Evolutionary conservation across 2,797 vertebrate genomes (phyloP).

Genomic region (Fringilla coelebs): DNA sequence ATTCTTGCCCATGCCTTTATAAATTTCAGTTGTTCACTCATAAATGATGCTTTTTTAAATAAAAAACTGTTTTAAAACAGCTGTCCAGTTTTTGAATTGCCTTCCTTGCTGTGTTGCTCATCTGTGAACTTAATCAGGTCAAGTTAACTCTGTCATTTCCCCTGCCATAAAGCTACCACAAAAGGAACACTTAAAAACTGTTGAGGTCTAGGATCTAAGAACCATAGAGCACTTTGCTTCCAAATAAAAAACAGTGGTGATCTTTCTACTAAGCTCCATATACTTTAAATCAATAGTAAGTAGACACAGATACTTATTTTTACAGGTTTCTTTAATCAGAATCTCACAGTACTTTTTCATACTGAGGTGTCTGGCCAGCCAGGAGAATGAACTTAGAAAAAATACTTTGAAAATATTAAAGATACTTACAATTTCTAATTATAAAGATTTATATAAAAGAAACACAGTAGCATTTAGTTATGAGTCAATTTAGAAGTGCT

Average conservation of each 20-base stretch:
- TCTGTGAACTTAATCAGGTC: neutral
- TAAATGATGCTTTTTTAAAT: neutral
- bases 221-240: slow-evolving; percentile 35
- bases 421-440: neutral
- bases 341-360: neutral
- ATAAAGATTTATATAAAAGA: neutral
- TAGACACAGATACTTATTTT: neutral
- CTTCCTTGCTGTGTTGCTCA: neutral
- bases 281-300: neutral
- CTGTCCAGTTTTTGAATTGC: neutral
- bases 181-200: slow-evolving; percentile 4
- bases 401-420: neutral
- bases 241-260: neutral
- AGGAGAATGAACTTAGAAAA: neutral
- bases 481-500: neutral
- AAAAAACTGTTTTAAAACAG: neutral
- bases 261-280: slow-evolving; percentile 9
- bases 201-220: neutral
- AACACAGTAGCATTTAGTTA: neutral
- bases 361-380: neutral
- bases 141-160: neutral
- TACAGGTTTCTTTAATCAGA: neutral
- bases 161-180: neutral
- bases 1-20: slow-evolving; percentile 22
- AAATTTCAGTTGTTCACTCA: neutral